A percentile compares a stretch with the other conserved stretches of the same genome.
Evolutionary conservation across 1,140 invertebrate species (phyloP).

Genomic region (Drosophila punjabiensis): DNA sequence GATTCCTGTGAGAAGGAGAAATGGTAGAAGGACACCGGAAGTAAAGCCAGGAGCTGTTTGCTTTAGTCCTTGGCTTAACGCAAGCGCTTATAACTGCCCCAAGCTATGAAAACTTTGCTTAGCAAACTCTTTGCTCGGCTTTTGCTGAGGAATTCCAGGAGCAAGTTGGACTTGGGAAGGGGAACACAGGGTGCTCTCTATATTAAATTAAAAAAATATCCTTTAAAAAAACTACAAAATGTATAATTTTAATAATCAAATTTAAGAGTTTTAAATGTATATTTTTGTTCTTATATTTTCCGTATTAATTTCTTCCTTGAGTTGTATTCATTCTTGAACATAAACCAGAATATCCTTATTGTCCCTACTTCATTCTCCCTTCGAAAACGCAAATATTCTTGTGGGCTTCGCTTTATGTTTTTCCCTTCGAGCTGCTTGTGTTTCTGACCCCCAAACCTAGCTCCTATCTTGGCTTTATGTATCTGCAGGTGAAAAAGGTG

Average conservation of each 20-base stretch:
- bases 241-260: not conserved
- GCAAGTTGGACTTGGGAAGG: not conserved
- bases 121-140: slow-evolving; percentile 18
- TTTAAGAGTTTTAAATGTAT: not conserved
- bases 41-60: slow-evolving; percentile 21
- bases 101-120: slow-evolving; percentile 55
- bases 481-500: not conserved
- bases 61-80: slow-evolving; percentile 17
- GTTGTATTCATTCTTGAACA: not conserved
- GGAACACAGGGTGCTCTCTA: not conserved
- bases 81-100: slow-evolving; percentile 24
- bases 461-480: not conserved
- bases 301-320: not conserved
- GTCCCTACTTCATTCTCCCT: not conserved
- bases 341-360: not conserved
- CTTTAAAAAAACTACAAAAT: not conserved
- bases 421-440: slow-evolving; percentile 46
- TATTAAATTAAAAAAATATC: not conserved
- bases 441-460: slow-evolving; percentile 3
- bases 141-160: not conserved
- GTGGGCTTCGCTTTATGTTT: slow-evolving; percentile 10
- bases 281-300: not conserved
- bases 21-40: slow-evolving; percentile 15
- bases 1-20: not conserved
- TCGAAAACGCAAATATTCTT: not conserved